Percentiles rank a stretch among this genome's conserved stretches.
Evolutionary conservation across 2,113 vertebrate species (phyloP).

Genomic region (Chaetodon trifascialis): DNA sequence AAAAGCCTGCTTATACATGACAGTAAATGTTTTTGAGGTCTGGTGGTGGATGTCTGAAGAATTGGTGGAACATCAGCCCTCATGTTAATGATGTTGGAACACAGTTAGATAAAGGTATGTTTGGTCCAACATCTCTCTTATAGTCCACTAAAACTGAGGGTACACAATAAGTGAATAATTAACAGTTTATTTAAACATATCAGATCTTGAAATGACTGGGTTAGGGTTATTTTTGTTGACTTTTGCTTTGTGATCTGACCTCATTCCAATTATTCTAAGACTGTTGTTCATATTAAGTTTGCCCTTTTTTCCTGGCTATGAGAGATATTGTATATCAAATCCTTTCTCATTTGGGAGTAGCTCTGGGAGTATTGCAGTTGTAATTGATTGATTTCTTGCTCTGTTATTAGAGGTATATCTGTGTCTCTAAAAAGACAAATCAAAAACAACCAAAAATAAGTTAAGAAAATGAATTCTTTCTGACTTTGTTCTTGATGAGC

Average conservation of each 20-base stretch:
- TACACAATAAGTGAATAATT: not conserved
- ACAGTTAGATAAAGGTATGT: not conserved
- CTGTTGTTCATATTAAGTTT: not conserved
- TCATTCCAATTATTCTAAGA: not conserved
- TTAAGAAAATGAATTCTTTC: not conserved
- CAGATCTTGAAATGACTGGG: not conserved
- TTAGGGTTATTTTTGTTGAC: too few relatives aligned
- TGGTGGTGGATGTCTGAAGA: not conserved
- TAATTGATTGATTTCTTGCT: too few relatives aligned
- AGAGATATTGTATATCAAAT: not conserved
- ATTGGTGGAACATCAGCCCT: not conserved
- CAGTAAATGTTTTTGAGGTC: not conserved
- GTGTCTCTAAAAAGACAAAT: too few relatives aligned
- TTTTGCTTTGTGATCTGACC: not conserved
- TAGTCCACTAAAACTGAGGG: not conserved
- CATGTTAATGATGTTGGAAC: not conserved
- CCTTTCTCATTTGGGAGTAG: not conserved
- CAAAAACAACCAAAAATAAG: too few relatives aligned
- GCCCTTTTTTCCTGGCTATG: not conserved
- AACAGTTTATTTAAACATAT: not conserved
- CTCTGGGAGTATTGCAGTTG: not conserved
- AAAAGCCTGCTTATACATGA: not conserved
- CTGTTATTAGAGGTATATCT: too few relatives aligned
- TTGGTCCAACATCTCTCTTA: not conserved
- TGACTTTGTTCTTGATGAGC: not conserved